Conservation (phyloP, 2,113 vertebrate genomes). For the Uria aalge region DNA sequence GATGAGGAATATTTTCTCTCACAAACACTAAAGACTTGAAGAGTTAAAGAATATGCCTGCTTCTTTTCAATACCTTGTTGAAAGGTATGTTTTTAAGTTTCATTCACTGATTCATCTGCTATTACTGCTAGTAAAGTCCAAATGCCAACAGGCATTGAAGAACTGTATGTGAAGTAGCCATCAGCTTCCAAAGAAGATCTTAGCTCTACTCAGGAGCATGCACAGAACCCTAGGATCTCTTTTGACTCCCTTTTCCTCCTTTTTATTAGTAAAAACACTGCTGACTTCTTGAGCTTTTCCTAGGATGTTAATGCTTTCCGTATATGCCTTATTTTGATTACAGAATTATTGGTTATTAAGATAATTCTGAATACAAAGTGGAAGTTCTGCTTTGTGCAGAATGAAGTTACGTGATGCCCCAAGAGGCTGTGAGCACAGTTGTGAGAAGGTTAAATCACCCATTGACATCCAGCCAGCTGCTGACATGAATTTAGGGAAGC, state of each 20-base stretch:
- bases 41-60: background rate
- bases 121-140: background rate
- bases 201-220: background rate
- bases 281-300: background rate
- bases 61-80: background rate
- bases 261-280: background rate
- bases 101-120: background rate
- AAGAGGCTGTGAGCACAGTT: background rate
- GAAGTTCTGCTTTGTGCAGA: background rate
- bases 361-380: background rate
- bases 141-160: background rate
- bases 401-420: background rate
- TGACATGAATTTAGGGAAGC: background rate
- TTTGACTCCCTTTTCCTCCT: background rate
- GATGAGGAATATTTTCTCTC: background rate
- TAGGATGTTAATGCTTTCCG: background rate
- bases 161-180: background rate
- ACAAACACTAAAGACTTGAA: background rate
- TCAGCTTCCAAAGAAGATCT: background rate
- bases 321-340: background rate
- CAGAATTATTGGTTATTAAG: background rate
- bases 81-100: background rate
- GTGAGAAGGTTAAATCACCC: background rate
- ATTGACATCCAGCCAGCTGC: background rate
- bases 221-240: background rate